These are phyloP conservation scores for Atherinomorus stipes DNA, from an alignment of 2,113 vertebrate species.

Conservation along the genomic window DNA sequence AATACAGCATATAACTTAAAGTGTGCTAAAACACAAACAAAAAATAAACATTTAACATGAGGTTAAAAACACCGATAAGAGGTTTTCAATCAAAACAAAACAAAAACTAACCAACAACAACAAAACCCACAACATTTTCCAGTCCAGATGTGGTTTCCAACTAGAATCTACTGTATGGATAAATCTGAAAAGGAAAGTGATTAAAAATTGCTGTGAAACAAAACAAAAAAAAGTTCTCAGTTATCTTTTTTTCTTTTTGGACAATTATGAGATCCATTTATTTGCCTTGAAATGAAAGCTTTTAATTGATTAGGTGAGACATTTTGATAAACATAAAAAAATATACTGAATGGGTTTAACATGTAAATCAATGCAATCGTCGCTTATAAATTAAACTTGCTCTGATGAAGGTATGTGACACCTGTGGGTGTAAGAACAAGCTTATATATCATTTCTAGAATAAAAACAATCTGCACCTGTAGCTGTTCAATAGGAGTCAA, in stretches of 20 bases:
- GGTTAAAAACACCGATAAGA: no score
- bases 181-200: neutral
- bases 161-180: neutral
- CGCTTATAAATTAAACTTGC: neutral
- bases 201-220: neutral
- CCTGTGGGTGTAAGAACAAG: neutral
- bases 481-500: neutral
- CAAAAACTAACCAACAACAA: no score
- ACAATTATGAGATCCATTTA: neutral
- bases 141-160: no score
- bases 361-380: neutral
- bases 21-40: no score
- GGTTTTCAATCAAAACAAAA: no score
- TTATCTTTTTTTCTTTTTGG: no score
- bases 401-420: neutral
- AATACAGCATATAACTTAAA: no score
- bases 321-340: neutral
- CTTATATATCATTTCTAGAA: neutral
- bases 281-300: neutral
- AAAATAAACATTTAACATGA: no score
- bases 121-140: no score
- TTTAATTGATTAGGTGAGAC: neutral
- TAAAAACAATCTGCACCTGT: no score
- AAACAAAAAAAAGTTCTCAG: no score
- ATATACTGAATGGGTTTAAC: neutral